These are phyloP conservation scores for Gallinago stenura DNA, from an alignment of 2,797 vertebrate genomes.

Conservation along the genomic window DNA sequence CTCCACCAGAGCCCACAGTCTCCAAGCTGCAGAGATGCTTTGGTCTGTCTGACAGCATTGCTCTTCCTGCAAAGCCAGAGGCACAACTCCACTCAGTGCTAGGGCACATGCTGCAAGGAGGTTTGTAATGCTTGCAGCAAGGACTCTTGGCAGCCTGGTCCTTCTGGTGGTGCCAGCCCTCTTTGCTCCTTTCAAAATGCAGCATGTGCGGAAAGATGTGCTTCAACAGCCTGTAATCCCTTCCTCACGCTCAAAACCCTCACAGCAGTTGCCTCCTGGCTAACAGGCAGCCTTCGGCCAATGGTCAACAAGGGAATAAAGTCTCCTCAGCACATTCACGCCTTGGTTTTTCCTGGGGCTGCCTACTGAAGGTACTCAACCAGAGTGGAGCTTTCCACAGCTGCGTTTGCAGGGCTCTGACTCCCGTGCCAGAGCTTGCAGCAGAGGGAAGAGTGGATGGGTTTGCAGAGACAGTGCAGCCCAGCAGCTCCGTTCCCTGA, in stretches of 20 bases:
- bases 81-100: too few species aligned
- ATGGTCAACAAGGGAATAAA: neutral
- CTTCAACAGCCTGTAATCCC: neutral
- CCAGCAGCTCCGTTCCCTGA: neutral
- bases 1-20: neutral
- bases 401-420: neutral
- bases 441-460: neutral
- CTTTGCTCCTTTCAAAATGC: accelerated
- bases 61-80: neutral
- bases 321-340: neutral
- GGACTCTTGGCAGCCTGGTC: neutral
- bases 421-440: neutral
- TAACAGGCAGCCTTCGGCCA: neutral
- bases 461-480: neutral
- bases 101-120: too few species aligned
- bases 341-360: neutral
- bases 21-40: neutral
- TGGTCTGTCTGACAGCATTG: too few species aligned
- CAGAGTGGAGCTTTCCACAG: neutral
- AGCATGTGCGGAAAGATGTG: neutral
- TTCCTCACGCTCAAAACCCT: neutral
- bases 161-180: neutral
- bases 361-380: too few species aligned
- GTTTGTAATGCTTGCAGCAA: neutral
- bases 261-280: neutral